Evolutionary conservation across 2,113 vertebrate genomes (phyloP).

Genomic region (Fulica atra): DNA sequence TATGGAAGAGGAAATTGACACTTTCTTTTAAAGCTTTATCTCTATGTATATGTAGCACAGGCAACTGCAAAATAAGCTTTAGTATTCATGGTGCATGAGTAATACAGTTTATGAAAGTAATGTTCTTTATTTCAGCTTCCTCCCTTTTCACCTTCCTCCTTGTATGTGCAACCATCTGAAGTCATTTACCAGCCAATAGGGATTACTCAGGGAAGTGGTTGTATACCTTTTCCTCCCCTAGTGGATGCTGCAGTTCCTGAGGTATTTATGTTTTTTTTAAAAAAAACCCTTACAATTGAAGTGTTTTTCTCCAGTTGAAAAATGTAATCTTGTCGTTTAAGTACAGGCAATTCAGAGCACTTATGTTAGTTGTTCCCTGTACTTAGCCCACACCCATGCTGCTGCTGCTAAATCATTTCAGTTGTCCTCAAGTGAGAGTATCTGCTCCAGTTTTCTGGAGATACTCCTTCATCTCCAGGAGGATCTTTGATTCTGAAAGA

Average conservation of each 20-base stretch:
- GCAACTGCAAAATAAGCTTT: neutral
- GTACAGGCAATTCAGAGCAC: neutral
- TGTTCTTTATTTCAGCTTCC: conserved; percentile 72
- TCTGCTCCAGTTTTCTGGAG: neutral
- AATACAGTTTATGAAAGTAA: neutral
- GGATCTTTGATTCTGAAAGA: neutral
- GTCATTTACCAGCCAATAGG: conserved; percentile 78
- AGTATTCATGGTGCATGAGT: neutral
- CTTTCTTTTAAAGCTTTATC: neutral
- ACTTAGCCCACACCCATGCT: neutral
- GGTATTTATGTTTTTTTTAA: conserved; percentile 48
- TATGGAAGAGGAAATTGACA: neutral
- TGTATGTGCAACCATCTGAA: conserved; percentile 79
- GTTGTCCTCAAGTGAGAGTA: neutral
- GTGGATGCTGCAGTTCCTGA: conserved; percentile 78
- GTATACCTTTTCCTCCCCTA: conserved; percentile 67
- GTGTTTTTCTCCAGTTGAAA: neutral
- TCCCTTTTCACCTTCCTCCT: conserved; percentile 71
- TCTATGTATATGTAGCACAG: neutral
- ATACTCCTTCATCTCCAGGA: neutral
- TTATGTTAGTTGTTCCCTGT: accelerated
- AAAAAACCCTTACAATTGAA: neutral
- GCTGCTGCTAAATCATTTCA: neutral
- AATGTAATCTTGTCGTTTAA: neutral
- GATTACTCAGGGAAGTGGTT: conserved; percentile 74